Conservation (phyloP, 2,797 vertebrate genomes). For the Hydrocynus forskahlii region DNA sequence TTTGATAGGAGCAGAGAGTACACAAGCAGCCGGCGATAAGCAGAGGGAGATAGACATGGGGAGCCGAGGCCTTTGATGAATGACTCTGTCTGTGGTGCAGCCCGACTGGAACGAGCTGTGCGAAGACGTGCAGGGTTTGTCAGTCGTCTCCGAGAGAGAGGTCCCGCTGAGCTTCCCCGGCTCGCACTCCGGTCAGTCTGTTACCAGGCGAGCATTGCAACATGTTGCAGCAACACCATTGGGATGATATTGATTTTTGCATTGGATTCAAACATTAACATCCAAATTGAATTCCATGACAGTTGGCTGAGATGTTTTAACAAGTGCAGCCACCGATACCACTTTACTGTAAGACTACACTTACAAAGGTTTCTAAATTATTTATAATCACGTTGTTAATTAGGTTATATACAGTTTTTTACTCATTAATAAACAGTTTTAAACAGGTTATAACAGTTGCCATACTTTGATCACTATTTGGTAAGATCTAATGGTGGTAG, state of each 20-base stretch:
- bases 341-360: too few relatives aligned
- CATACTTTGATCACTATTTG: too few relatives aligned
- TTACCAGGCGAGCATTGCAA: background rate
- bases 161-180: background rate
- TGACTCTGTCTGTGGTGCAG: slow-evolving; percentile 38
- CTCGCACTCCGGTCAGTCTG: background rate
- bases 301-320: too few relatives aligned
- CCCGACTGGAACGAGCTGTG: slow-evolving; percentile 33
- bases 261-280: background rate
- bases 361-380: too few relatives aligned
- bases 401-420: too few relatives aligned
- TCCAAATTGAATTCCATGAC: background rate
- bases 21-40: slow-evolving; percentile 11
- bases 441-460: too few relatives aligned
- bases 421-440: too few relatives aligned
- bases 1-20: slow-evolving; percentile 37
- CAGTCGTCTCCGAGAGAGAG: slow-evolving; percentile 10
- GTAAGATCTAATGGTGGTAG: too few relatives aligned
- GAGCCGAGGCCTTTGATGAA: slow-evolving; percentile 41
- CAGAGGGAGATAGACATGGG: background rate
- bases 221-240: background rate
- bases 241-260: background rate
- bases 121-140: slow-evolving; percentile 40
- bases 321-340: too few relatives aligned
- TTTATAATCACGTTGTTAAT: too few relatives aligned